Evolutionary conservation across 2,113 vertebrate species (phyloP).

Genomic region (Gallinago jamesoni): DNA sequence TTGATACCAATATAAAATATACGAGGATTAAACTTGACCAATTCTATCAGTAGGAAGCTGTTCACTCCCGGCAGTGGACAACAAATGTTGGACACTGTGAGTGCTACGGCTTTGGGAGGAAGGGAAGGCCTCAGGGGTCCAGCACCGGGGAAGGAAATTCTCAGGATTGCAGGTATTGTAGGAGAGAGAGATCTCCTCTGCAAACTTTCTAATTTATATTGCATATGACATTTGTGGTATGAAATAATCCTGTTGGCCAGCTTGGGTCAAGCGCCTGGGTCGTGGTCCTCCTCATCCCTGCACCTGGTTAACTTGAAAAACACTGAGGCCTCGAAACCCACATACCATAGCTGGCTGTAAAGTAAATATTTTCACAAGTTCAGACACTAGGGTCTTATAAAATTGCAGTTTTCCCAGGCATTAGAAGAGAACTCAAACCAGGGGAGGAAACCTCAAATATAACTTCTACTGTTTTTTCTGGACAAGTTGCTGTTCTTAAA

Average conservation of each 20-base stretch:
- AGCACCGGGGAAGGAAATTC: neutral
- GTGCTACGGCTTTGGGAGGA: neutral
- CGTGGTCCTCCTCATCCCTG: neutral
- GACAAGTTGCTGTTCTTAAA: neutral
- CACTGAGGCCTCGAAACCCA: neutral
- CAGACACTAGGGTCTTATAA: neutral
- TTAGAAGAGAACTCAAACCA: neutral
- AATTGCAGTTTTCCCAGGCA: neutral
- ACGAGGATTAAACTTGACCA: neutral
- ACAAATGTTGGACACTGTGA: neutral
- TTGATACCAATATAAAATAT: neutral
- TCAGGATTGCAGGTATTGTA: neutral
- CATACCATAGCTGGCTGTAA: neutral
- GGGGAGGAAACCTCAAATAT: neutral
- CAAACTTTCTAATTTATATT: neutral
- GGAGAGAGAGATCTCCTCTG: neutral
- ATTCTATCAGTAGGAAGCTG: neutral
- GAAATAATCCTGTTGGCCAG: neutral
- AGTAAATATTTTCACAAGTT: neutral
- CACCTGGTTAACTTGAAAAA: neutral
- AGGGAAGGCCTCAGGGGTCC: neutral
- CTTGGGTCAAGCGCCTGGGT: neutral
- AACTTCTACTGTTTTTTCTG: neutral
- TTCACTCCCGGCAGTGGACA: neutral
- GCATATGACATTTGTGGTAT: neutral